A percentile compares a stretch with the other conserved stretches of the same genome.
Conservation (phyloP, 2,888 invertebrate species). For the Hydriomena furcata region DNA sequence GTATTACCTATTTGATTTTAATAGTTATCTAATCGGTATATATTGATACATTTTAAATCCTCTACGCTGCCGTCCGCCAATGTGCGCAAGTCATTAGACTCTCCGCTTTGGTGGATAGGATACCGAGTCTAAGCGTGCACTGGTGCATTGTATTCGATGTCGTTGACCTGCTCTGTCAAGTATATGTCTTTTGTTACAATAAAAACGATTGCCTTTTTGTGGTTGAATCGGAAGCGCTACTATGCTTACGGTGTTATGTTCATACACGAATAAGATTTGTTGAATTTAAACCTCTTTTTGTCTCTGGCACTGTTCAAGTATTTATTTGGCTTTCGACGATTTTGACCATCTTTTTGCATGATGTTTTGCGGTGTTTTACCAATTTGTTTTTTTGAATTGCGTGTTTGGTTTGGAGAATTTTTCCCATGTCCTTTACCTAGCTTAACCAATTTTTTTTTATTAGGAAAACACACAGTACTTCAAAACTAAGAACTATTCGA, state of each 20-base stretch:
- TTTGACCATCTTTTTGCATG: background rate
- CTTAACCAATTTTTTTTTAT: too few species aligned
- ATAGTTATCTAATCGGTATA: too few species aligned
- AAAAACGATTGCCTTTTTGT: conserved; percentile 14
- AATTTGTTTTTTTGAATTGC: background rate
- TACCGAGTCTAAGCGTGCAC: conserved; percentile 41
- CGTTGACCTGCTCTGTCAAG: conserved; percentile 63
- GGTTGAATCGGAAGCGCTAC: conserved; percentile 19
- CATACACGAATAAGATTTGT: too few species aligned
- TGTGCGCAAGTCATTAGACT: too few species aligned
- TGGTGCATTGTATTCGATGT: conserved; percentile 70
- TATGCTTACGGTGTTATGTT: conserved; percentile 2
- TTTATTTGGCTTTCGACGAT: background rate
- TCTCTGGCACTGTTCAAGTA: background rate
- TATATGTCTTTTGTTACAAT: conserved; percentile 41
- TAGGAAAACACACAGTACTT: too few species aligned
- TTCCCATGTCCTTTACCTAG: background rate
- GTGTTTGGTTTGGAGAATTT: background rate
- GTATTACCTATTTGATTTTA: too few species aligned
- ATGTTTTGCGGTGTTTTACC: background rate
- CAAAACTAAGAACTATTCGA: too few species aligned
- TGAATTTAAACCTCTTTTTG: background rate
- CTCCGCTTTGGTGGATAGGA: conserved; percentile 10
- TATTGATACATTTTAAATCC: too few species aligned
- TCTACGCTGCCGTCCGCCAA: too few species aligned